Conservation (phyloP, 2,113 vertebrate genomes). For the Boleophthalmus pectinirostris region DNA sequence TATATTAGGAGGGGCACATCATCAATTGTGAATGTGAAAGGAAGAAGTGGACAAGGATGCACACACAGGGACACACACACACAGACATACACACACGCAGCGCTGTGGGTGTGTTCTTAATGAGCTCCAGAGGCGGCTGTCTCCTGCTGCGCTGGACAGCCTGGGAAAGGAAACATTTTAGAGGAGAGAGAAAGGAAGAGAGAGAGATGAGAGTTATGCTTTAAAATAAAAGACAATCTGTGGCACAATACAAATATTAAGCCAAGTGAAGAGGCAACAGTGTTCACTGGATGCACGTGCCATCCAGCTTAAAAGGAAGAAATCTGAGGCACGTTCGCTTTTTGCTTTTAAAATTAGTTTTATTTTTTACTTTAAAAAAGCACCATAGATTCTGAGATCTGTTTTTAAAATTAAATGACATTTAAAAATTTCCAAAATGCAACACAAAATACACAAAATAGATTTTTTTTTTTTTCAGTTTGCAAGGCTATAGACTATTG, state of each 20-base stretch:
- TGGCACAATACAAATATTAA: not conserved
- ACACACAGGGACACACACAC: slow-evolving; percentile 40
- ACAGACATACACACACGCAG: slow-evolving; percentile 32
- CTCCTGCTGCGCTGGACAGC: slow-evolving; percentile 54
- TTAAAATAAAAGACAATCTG: slow-evolving; percentile 9
- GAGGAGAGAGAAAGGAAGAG: slow-evolving; percentile 37
- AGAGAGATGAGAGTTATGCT: slow-evolving; percentile 18
- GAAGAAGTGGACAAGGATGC: slow-evolving; percentile 74
- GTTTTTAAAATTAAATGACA: no score
- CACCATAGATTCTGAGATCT: no score
- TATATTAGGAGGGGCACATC: slow-evolving; percentile 69
- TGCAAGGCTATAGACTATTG: no score
- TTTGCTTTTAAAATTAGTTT: no score
- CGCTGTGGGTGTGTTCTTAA: slow-evolving; percentile 85
- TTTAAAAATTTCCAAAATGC: no score
- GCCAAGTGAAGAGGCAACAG: no score
- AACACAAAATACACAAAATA: no score
- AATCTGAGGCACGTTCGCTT: no score
- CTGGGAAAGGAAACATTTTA: slow-evolving; percentile 50
- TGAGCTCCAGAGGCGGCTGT: slow-evolving; percentile 79
- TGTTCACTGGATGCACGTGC: no score
- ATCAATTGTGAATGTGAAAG: slow-evolving; percentile 84
- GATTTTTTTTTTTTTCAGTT: no score
- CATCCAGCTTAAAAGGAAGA: no score
- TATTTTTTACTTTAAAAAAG: no score